These are phyloP conservation scores for Pelodiscus sinensis DNA, from an alignment of 2,113 vertebrate genomes.

Conservation along the genomic window DNA sequence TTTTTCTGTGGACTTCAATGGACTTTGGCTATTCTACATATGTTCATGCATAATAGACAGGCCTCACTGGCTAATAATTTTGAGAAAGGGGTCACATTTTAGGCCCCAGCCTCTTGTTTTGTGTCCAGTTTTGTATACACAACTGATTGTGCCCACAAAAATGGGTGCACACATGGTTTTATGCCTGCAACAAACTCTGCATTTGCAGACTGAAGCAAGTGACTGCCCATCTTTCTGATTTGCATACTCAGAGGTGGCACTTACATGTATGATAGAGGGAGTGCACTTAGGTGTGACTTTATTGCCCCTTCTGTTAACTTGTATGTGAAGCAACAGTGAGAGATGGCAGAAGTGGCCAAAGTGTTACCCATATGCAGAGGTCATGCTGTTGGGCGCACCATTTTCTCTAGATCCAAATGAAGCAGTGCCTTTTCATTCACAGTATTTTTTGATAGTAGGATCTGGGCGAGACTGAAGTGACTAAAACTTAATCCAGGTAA, in stretches of 20 bases:
- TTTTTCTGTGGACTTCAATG: not conserved
- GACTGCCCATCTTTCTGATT: not conserved
- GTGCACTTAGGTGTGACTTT: not conserved
- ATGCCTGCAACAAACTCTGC: not conserved
- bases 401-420: not conserved
- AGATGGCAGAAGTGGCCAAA: not conserved
- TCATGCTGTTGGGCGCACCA: fast-evolving
- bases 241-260: not conserved
- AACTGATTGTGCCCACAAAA: not conserved
- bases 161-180: not conserved
- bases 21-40: not conserved
- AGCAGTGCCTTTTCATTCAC: not conserved
- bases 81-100: not conserved
- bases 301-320: not conserved
- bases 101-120: not conserved
- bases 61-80: not conserved
- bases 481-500: not conserved
- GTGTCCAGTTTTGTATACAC: not conserved
- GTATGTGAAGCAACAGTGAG: not conserved
- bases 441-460: not conserved
- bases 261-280: not conserved
- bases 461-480: not conserved
- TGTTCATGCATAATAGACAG: fast-evolving
- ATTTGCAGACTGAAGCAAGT: not conserved
- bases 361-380: not conserved